Evolutionary conservation across 2,888 invertebrate genomes (phyloP).

Genomic region (Polia nebulosa): DNA sequence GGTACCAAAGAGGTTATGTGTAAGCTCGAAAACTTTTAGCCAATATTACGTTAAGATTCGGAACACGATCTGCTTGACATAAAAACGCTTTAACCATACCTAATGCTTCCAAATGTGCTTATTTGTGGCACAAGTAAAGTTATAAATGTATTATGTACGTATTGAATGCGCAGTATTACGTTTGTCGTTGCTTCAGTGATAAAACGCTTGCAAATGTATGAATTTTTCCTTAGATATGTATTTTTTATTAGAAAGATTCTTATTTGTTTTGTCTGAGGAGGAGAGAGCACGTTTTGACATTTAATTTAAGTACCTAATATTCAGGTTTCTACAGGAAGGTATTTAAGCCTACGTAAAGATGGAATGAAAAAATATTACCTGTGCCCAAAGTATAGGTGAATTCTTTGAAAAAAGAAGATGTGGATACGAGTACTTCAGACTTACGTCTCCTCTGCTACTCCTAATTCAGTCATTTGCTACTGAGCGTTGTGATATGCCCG

Average conservation of each 20-base stretch:
- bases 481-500: no score
- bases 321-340: background rate
- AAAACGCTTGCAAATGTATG: constrained; percentile 47
- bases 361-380: background rate
- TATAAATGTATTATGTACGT: constrained; percentile 66
- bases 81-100: constrained; percentile 76
- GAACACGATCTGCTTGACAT: constrained; percentile 77
- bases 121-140: constrained; percentile 71
- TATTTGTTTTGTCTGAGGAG: constrained; percentile 36
- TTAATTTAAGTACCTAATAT: no score
- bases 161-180: constrained; percentile 60
- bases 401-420: no score
- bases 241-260: constrained; percentile 21
- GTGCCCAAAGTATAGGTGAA: no score
- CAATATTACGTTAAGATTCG: constrained; percentile 74
- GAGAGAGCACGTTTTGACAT: background rate
- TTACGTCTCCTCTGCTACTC: no score
- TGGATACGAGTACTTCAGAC: no score
- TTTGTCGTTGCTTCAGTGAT: constrained; percentile 41
- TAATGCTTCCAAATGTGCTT: constrained; percentile 77
- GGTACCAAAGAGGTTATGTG: constrained; percentile 69
- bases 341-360: background rate
- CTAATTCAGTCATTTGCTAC: no score
- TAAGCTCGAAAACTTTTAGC: constrained; percentile 75
- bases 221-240: constrained; percentile 10